Percentiles rank a stretch among this genome's conserved stretches.
Conservation (phyloP, 2,888 invertebrate genomes). For the Eulithis prunata region DNA sequence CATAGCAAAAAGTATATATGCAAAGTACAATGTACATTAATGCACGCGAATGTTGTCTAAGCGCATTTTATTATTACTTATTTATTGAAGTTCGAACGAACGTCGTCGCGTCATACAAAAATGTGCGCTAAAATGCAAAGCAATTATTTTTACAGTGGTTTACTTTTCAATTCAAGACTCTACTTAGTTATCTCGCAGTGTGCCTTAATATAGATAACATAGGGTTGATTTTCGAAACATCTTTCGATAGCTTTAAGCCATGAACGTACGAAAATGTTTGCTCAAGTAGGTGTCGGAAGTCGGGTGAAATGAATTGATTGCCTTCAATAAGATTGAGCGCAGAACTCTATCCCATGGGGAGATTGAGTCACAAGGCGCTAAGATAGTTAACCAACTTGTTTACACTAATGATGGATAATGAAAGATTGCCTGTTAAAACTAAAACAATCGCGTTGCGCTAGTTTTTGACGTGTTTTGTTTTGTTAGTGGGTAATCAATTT, state of each 20-base stretch:
- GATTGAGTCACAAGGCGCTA: slow-evolving; percentile 57
- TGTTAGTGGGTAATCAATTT: not conserved
- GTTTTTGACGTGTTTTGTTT: not conserved
- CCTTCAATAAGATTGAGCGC: slow-evolving; percentile 65
- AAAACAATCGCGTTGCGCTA: slow-evolving; percentile 42
- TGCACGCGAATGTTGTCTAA: too few species aligned
- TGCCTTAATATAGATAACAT: not conserved
- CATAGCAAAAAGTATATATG: not conserved
- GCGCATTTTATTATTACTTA: too few species aligned
- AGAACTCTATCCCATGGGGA: slow-evolving; percentile 69
- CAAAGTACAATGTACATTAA: too few species aligned
- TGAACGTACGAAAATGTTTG: slow-evolving; percentile 27
- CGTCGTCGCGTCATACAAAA: too few species aligned
- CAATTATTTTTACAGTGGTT: not conserved
- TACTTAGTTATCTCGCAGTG: too few species aligned
- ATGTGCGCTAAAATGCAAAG: not conserved
- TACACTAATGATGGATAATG: slow-evolving; percentile 69
- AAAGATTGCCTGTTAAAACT: slow-evolving; percentile 54
- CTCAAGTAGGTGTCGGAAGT: slow-evolving; percentile 59
- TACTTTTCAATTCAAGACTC: not conserved
- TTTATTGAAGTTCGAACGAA: too few species aligned
- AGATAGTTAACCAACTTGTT: slow-evolving; percentile 65
- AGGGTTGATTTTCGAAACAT: not conserved
- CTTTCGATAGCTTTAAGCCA: slow-evolving; percentile 16
- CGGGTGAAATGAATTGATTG: slow-evolving; percentile 69